Evolutionary conservation across 2,888 invertebrate genomes (phyloP).

Genomic region (Mermis nigrescens): DNA sequence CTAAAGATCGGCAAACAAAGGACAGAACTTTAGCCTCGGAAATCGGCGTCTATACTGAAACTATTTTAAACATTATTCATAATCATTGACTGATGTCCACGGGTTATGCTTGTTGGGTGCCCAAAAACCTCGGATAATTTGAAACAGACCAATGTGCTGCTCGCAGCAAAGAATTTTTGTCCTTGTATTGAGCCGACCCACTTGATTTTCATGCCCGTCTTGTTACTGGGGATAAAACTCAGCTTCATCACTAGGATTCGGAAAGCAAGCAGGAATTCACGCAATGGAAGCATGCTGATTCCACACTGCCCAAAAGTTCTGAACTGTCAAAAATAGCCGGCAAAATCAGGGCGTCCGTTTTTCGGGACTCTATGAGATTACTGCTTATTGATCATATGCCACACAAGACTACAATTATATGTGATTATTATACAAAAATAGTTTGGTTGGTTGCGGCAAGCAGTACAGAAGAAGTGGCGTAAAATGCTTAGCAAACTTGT

Average conservation of each 20-base stretch:
- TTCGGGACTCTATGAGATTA: slow-evolving; percentile 13
- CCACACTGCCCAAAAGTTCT: slow-evolving; percentile 5
- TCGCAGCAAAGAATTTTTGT: not conserved
- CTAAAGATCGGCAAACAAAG: not conserved
- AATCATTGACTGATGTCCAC: too few relatives aligned
- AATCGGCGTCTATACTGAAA: not conserved
- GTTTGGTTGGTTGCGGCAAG: slow-evolving; percentile 5
- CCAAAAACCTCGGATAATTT: not conserved
- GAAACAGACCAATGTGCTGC: too few relatives aligned
- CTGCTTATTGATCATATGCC: slow-evolving; percentile 16
- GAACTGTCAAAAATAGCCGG: slow-evolving; percentile 3
- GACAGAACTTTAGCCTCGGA: not conserved
- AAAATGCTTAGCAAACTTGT: not conserved
- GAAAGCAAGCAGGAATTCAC: slow-evolving; percentile 13
- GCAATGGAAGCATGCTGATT: not conserved
- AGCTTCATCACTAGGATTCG: slow-evolving; percentile 6
- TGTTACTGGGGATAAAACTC: slow-evolving; percentile 1
- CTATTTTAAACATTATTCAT: too few relatives aligned
- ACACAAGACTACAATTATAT: slow-evolving; percentile 13
- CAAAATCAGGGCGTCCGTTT: slow-evolving; percentile 14
- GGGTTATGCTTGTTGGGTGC: not conserved
- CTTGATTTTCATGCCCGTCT: not conserved
- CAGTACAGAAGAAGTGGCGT: slow-evolving; percentile 6
- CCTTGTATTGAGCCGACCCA: not conserved
- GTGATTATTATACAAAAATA: slow-evolving; percentile 13